Base-by-base conservation (phyloP, 2,797 vertebrate genomes). In the Spinibarbus caldwelli region DNA sequence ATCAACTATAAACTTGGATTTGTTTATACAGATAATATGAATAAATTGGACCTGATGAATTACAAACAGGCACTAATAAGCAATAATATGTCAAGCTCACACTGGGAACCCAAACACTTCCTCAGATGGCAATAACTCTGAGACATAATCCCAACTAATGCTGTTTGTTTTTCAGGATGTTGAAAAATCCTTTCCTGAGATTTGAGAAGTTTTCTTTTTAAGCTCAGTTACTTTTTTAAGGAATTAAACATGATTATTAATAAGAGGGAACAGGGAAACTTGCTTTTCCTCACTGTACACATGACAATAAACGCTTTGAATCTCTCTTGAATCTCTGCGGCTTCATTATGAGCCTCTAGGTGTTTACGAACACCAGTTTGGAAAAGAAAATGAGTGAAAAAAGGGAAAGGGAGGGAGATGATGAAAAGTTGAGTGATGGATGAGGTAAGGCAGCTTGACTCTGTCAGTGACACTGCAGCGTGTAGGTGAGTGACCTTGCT, bases 401-500 rank as follows among this genome's bases (percentile, higher is more conserved):
- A 70, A n/a, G 5, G 14, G 66, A 66, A 2, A 52, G 52, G 29
- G 29, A n/a, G 4, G 19, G 29, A 66, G 6, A 34, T 57, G 6
- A 29, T n/a, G 19, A 66, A 41, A 45, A 49, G 34, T 26, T 57
- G 45, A 77, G 54, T 67, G 72, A 73, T 67, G 70, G 54, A 49
- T 31, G 23, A 52, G 17, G 59, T 68, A 81, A 71, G 49, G 62
- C 15, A 41, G 47, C 21, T 34, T 78, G 66, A 68, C 26, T 64
- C 14, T 66, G 4, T 41, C 73, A 59, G 43, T 57, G 47, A 71
- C 76, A 83, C n/a, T n/a, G 10, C 2, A n/a, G 81, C 29, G 2
- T 77, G 41, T 47, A 59, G 66, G 36, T 82, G 78, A 82, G 2
- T 57, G 64, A 76, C 67, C 26, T 31, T 45, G 54, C n/a, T 76